Percentiles rank a stretch among this genome's conserved stretches.
phyloP scores from a whole-genome alignment of 2,113 vertebrate genomes.

The Esox niger region DNA sequence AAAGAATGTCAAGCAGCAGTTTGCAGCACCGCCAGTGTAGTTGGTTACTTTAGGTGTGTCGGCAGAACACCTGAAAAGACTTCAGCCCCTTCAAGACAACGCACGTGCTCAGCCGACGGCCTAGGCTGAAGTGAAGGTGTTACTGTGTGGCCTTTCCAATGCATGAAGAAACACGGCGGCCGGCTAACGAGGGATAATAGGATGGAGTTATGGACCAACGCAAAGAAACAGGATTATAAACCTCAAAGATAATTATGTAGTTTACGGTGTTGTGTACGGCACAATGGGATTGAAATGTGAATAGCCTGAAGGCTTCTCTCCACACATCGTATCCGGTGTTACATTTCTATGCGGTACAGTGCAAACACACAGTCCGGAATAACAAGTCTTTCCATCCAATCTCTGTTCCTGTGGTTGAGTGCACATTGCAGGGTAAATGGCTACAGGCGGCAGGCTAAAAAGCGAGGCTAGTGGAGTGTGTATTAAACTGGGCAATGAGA shows the following conservation, averaged over 20 bases:
- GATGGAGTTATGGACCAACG: neutral
- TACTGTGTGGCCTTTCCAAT: slow-evolving; percentile 4
- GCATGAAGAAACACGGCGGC: slow-evolving; percentile 8
- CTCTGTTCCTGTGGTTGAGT: slow-evolving; percentile 31
- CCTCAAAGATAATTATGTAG: slow-evolving; percentile 9
- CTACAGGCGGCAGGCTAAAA: slow-evolving; percentile 25
- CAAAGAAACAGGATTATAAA: slow-evolving; percentile 7
- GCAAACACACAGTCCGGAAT: neutral
- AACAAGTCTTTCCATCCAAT: slow-evolving; percentile 14
- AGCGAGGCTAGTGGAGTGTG: slow-evolving; percentile 33
- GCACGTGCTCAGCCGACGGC: neutral
- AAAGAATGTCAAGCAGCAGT: neutral
- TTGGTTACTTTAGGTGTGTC: neutral
- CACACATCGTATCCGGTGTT: neutral
- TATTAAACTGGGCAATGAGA: slow-evolving; percentile 5
- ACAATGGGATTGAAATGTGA: neutral
- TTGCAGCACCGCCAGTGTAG: slow-evolving; percentile 11
- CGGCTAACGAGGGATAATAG: slow-evolving; percentile 13
- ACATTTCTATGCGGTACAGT: neutral
- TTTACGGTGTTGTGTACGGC: neutral
- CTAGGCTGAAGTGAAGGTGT: neutral
- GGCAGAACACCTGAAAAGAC: neutral
- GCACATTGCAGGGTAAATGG: slow-evolving; percentile 39
- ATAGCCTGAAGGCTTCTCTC: neutral
- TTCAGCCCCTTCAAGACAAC: neutral